phyloP scores from a whole-genome alignment of 2,888 invertebrate species.

The Cosmia trapezina region DNA sequence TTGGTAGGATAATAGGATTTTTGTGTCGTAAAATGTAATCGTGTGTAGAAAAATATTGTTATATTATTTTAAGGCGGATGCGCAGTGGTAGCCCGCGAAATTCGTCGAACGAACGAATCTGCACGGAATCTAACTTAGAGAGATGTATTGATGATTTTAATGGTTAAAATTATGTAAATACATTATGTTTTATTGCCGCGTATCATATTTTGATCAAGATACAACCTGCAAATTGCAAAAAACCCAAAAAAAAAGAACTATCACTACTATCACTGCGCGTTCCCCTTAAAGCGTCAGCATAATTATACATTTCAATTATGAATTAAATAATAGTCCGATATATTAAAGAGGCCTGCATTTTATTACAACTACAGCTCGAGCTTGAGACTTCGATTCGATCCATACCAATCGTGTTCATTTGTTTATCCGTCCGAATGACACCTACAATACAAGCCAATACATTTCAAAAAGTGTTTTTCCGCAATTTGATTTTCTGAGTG shows the following conservation, averaged over 20 bases:
- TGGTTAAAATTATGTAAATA: too few relatives aligned
- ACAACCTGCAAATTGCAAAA: too few relatives aligned
- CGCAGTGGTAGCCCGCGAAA: too few relatives aligned
- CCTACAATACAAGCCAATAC: not conserved
- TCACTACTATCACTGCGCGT: too few relatives aligned
- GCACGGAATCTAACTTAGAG: too few relatives aligned
- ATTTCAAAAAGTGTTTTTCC: not conserved
- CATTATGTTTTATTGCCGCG: too few relatives aligned
- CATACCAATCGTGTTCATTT: not conserved
- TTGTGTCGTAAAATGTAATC: not conserved
- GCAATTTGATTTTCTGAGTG: not conserved
- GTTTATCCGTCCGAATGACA: not conserved
- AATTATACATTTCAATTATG: not conserved
- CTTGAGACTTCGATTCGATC: too few relatives aligned
- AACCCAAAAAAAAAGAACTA: too few relatives aligned
- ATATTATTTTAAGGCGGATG: too few relatives aligned
- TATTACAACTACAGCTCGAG: not conserved
- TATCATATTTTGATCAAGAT: too few relatives aligned
- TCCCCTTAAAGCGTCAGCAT: not conserved
- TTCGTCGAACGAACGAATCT: too few relatives aligned
- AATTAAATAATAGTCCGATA: not conserved
- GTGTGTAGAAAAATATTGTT: not conserved
- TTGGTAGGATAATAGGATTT: slow-evolving; percentile 37
- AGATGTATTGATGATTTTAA: too few relatives aligned
- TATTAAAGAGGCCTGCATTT: not conserved